Base-by-base conservation (phyloP, 2,113 vertebrate species). In the Hippocampus mohnikei region DNA sequence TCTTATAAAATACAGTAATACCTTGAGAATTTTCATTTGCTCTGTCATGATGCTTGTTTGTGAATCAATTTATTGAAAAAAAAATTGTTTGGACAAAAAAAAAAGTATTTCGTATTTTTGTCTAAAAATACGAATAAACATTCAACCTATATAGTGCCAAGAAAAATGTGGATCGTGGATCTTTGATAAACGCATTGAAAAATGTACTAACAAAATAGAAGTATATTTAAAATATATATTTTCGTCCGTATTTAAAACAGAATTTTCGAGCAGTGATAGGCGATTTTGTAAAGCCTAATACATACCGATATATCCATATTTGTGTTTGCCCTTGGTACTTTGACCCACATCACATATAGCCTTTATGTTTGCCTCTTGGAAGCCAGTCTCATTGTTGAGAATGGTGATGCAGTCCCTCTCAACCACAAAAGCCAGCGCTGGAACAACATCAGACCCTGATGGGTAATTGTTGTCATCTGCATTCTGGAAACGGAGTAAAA, bases 261-360 rank as follows among this genome's bases (percentile, higher is more conserved):
- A 37, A 37, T 37, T 37, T 37, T 37, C 5, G 5, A 37, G 33
- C 33, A 6, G 21, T 12, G 21, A n/a, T n/a, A 20, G 20, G 21
- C 7, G 7, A n/a, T 10, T 1, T 8, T n/a, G 7, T 23, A 23
- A 55, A n/a, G 3, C 21, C 21, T 53, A 53, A 2, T 23, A 23
- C 59, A 70, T 77, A 93, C 92, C 93, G 50, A 94, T 93, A 85
- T 94, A 93, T 73, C 93, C 92, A 8, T 85, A 91, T 62, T 85
- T 91, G 80, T 93, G 91, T 84, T 93, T 93, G 66, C 93, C 92
- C 77, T 94, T 93, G 55, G 92, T 94, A 87, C 92, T 93, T 73
- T 84, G 74, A n/a, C 92, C 92, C 41, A 93, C 92, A 15, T 93
- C 92, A 68, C 93, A 94, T 80, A 94, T 88, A 66, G 92, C 92